phyloP scores from a whole-genome alignment of 1,140 invertebrate species.

The Physella acuta region DNA sequence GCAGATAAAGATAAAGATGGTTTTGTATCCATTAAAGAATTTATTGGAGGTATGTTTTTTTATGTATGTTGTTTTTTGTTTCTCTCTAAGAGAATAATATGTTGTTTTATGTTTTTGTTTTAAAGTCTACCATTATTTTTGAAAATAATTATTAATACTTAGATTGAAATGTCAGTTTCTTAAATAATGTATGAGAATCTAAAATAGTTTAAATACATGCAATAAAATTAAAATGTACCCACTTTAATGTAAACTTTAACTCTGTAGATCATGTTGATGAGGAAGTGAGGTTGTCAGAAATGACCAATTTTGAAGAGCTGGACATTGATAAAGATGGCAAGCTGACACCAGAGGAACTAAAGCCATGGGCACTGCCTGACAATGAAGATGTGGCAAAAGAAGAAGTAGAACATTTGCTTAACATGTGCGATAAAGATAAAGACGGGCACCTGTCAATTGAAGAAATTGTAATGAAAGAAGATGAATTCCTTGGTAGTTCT shows the following conservation, averaged over 20 bases:
- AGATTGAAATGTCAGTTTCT: too few species aligned
- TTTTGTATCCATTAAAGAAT: slow-evolving; percentile 56
- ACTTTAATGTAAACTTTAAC: too few species aligned
- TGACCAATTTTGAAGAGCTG: slow-evolving; percentile 89
- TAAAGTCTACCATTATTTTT: too few species aligned
- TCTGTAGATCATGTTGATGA: slow-evolving; percentile 70
- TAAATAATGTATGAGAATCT: too few species aligned
- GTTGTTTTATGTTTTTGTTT: too few species aligned
- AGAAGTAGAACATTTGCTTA: slow-evolving; percentile 89
- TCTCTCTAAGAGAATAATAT: too few species aligned
- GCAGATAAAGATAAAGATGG: slow-evolving; percentile 86
- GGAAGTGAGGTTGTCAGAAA: slow-evolving; percentile 80
- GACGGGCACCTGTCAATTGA: slow-evolving; percentile 80
- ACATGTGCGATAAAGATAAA: slow-evolving; percentile 83
- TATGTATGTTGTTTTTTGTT: too few species aligned
- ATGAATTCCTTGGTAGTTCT: slow-evolving; percentile 93
- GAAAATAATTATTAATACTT: too few species aligned
- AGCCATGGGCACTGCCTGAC: slow-evolving; percentile 88
- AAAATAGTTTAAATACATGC: too few species aligned
- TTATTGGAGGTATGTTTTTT: slow-evolving; percentile 38
- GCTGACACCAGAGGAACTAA: slow-evolving; percentile 78
- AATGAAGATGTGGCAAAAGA: slow-evolving; percentile 86
- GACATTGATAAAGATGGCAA: slow-evolving; percentile 85
- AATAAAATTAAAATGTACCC: too few species aligned
- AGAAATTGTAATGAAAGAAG: slow-evolving; percentile 86